Conservation (phyloP, 2,113 vertebrate species). For the Heterocephalus glaber region DNA sequence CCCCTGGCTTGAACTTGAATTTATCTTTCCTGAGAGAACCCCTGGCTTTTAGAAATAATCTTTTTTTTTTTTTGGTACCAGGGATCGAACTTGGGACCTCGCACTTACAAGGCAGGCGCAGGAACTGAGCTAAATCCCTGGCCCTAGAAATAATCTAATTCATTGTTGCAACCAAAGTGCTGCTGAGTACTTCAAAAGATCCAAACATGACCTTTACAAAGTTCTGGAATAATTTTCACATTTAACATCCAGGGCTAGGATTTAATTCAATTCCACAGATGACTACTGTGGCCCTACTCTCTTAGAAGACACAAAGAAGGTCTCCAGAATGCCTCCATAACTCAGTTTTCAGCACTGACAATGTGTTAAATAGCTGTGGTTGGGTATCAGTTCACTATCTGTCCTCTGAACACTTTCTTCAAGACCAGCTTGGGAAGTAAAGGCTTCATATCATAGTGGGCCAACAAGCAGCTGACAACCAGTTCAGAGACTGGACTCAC, state of each 20-base stretch:
- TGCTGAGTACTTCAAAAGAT: background rate
- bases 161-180: background rate
- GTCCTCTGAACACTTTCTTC: background rate
- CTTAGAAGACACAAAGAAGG: background rate
- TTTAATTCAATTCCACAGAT: background rate
- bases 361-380: no score
- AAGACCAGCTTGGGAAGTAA: no score
- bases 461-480: background rate
- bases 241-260: background rate
- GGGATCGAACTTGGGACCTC: no score
- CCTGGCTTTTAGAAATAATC: no score
- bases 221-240: background rate
- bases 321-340: background rate
- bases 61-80: no score
- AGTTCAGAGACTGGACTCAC: background rate
- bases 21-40: background rate
- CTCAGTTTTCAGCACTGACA: background rate
- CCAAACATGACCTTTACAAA: background rate
- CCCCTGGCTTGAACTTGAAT: background rate
- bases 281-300: background rate
- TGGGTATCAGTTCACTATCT: background rate
- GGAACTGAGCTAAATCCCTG: no score
- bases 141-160: background rate
- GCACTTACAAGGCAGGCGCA: no score
- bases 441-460: background rate